Percentiles rank a stretch among this genome's conserved stretches.
These are phyloP conservation scores for Smutsia gigantea DNA, from an alignment of 2,797 vertebrate genomes.

Conservation along the genomic window DNA sequence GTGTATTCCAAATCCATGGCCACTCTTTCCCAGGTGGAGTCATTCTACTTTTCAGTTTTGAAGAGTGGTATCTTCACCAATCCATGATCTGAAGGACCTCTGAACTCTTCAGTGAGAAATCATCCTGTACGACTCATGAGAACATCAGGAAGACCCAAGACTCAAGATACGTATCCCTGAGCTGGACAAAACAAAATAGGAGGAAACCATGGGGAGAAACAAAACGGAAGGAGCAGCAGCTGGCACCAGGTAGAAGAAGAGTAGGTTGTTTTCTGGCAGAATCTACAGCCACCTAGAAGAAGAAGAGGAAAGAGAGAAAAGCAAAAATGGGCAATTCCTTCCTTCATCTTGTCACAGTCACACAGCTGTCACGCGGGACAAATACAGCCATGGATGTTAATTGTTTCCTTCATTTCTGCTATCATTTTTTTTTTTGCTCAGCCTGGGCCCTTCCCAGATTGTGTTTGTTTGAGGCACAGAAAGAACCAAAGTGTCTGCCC, in stretches of 20 bases:
- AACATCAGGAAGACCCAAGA: background rate
- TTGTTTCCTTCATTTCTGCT: background rate
- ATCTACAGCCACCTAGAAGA: background rate
- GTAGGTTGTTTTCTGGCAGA: background rate
- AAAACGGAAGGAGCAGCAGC: slow-evolving; percentile 60
- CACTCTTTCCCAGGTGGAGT: background rate
- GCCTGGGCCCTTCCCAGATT: background rate
- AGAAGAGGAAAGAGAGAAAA: background rate
- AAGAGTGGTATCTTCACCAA: background rate
- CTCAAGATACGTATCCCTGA: background rate
- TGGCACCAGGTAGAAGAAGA: background rate
- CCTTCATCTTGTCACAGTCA: background rate
- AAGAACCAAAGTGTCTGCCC: background rate
- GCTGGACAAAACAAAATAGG: background rate
- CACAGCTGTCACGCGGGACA: background rate
- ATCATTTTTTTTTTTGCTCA: background rate
- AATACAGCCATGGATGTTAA: background rate
- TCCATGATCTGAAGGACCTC: background rate
- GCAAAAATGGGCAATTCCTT: background rate
- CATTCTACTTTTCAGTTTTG: background rate
- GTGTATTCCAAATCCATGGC: background rate
- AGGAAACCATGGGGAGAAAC: slow-evolving; percentile 6
- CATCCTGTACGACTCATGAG: background rate
- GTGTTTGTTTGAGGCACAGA: background rate
- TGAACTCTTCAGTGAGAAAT: background rate